These are phyloP conservation scores for Aphelenchoides besseyi DNA, from an alignment of 1,140 invertebrate genomes.

Conservation along the genomic window DNA sequence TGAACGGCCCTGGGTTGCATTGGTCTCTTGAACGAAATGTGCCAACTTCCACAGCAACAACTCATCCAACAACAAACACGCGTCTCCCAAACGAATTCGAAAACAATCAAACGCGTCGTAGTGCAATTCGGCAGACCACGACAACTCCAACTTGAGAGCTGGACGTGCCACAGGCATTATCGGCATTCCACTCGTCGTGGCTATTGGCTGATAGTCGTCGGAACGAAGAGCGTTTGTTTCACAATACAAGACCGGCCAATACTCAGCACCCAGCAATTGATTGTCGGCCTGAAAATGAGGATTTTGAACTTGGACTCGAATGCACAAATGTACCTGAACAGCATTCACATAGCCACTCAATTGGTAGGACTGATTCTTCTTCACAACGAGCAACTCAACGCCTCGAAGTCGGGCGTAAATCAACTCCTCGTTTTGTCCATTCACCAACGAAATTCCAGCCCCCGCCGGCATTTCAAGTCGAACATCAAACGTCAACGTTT, in stretches of 20 bases:
- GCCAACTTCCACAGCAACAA: constrained; percentile 79
- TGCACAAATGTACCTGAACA: constrained; percentile 71
- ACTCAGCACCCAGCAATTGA: constrained; percentile 76
- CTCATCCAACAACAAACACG: constrained; percentile 82
- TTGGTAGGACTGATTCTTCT: constrained; percentile 69
- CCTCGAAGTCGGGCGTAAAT: constrained; percentile 71
- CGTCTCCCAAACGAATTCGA: constrained; percentile 76
- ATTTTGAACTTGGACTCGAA: constrained; percentile 2
- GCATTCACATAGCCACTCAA: constrained; percentile 74
- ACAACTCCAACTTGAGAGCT: constrained; percentile 57
- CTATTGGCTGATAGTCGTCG: not conserved
- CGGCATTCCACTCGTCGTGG: not conserved
- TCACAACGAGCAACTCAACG: constrained; percentile 70
- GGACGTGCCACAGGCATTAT: constrained; percentile 26
- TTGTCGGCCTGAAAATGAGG: constrained; percentile 70
- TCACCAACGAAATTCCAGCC: constrained; percentile 79
- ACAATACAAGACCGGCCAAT: constrained; percentile 77
- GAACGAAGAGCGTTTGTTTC: constrained; percentile 33
- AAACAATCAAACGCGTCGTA: constrained; percentile 68
- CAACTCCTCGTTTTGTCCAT: constrained; percentile 75
- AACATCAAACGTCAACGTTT: constrained; percentile 5
- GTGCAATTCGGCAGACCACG: constrained; percentile 51
- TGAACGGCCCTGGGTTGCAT: constrained; percentile 34
- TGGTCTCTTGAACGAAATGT: constrained; percentile 68
- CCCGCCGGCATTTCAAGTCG: constrained; percentile 67